Evolutionary conservation across 2,113 vertebrate genomes (phyloP).

Genomic region (Albula goreensis): DNA sequence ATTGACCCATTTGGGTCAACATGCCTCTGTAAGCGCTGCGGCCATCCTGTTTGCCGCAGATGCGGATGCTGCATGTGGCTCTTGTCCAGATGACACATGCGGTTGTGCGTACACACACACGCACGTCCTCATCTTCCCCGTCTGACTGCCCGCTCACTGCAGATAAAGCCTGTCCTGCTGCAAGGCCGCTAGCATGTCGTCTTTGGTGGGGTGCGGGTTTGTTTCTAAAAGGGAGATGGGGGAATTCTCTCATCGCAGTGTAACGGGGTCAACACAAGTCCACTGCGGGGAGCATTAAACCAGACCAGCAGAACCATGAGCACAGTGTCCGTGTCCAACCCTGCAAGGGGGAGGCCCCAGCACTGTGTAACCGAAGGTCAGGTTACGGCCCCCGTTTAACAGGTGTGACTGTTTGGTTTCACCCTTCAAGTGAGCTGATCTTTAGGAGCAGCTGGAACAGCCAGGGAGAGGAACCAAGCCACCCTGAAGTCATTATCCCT

Average conservation of each 20-base stretch:
- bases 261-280: neutral
- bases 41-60: neutral
- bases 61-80: neutral
- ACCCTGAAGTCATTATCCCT: too few relatives aligned
- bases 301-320: constrained; percentile 32
- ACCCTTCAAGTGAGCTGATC: neutral
- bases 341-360: neutral
- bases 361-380: neutral
- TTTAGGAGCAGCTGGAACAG: neutral
- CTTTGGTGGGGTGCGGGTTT: neutral
- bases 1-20: neutral
- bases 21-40: neutral
- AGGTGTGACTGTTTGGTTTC: neutral
- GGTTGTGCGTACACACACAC: neutral
- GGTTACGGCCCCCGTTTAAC: too few relatives aligned
- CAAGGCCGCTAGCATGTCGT: neutral
- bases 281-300: constrained; percentile 8
- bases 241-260: neutral
- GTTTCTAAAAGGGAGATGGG: neutral
- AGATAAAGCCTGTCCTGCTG: neutral
- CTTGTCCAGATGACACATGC: neutral
- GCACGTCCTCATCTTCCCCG: neutral
- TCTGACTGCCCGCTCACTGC: neutral
- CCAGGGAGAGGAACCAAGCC: too few relatives aligned
- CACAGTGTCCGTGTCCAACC: constrained; percentile 6